Conservation (phyloP, 1,140 invertebrate species). For the Drosophila sulfurigaster region DNA sequence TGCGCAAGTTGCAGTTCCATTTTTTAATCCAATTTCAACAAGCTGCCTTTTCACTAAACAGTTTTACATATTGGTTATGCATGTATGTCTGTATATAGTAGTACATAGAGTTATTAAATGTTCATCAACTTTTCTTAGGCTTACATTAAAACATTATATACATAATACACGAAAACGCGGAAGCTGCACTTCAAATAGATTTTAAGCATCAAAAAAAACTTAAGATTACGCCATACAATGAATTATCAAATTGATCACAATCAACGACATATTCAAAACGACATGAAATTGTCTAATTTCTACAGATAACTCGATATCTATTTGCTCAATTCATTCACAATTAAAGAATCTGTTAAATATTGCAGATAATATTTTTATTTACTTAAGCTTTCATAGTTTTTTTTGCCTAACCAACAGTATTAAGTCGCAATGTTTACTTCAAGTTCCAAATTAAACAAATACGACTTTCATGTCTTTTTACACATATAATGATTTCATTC, state of each 20-base stretch:
- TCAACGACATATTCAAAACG: slow-evolving; percentile 57
- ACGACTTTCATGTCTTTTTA: slow-evolving; percentile 39
- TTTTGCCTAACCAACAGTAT: slow-evolving; percentile 42
- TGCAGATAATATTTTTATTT: slow-evolving; percentile 46
- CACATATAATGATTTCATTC: slow-evolving; percentile 32
- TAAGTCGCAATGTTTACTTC: slow-evolving; percentile 28
- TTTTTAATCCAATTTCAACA: slow-evolving; percentile 36
- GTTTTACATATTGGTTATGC: slow-evolving; percentile 29
- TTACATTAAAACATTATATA: slow-evolving; percentile 72
- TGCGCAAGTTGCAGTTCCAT: slow-evolving; percentile 35
- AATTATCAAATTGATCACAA: slow-evolving; percentile 60
- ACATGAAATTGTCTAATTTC: slow-evolving; percentile 68
- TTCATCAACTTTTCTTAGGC: slow-evolving; percentile 53
- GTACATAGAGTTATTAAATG: slow-evolving; percentile 43
- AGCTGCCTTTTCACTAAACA: slow-evolving; percentile 38
- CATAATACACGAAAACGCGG: slow-evolving; percentile 72
- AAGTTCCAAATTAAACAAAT: slow-evolving; percentile 28
- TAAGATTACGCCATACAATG: slow-evolving; percentile 58
- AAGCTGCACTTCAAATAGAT: slow-evolving; percentile 53
- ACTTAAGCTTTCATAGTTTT: slow-evolving; percentile 36
- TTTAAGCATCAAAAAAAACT: slow-evolving; percentile 54
- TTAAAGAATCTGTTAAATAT: slow-evolving; percentile 58
- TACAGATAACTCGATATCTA: slow-evolving; percentile 53
- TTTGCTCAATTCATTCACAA: slow-evolving; percentile 29
- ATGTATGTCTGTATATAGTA: slow-evolving; percentile 29